A percentile compares a stretch with the other conserved stretches of the same genome.
Conservation (phyloP, 37 sponge, comb jelly and placozoan species). For the Trichoplax adhaerens region DNA sequence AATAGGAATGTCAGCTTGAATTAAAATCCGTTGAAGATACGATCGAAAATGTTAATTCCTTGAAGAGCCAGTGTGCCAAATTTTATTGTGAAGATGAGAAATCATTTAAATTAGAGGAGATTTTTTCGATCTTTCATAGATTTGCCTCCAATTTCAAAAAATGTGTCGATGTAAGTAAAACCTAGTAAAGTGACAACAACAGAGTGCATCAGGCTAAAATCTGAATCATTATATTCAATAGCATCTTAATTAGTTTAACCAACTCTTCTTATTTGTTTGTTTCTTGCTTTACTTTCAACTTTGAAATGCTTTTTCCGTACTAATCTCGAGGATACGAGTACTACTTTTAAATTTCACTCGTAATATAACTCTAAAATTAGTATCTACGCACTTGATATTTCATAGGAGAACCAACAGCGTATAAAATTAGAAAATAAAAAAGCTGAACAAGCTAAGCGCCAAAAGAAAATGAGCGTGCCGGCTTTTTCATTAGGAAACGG, state of each 20-base stretch:
- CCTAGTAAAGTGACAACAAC: too few species aligned
- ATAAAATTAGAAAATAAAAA: slow-evolving; percentile 22
- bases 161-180: slow-evolving; percentile 31
- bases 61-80: slow-evolving; percentile 25
- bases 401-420: slow-evolving; percentile 47
- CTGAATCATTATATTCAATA: too few species aligned
- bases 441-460: slow-evolving; percentile 2
- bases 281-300: background rate
- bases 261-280: background rate
- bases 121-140: slow-evolving; percentile 19
- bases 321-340: too few species aligned
- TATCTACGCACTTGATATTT: background rate
- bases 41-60: slow-evolving; percentile 13
- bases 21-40: slow-evolving; percentile 24
- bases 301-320: too few species aligned
- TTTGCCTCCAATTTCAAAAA: slow-evolving; percentile 29
- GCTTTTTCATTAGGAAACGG: slow-evolving; percentile 1
- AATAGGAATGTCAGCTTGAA: background rate
- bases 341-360: too few species aligned
- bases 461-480: background rate
- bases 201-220: too few species aligned
- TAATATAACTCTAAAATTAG: too few species aligned
- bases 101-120: slow-evolving; percentile 61
- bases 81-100: slow-evolving; percentile 59
- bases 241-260: too few species aligned